Percentiles rank a stretch among this genome's conserved stretches.
Conservation (phyloP, 2,888 invertebrate species). For the Mechanitis mazaeus region DNA sequence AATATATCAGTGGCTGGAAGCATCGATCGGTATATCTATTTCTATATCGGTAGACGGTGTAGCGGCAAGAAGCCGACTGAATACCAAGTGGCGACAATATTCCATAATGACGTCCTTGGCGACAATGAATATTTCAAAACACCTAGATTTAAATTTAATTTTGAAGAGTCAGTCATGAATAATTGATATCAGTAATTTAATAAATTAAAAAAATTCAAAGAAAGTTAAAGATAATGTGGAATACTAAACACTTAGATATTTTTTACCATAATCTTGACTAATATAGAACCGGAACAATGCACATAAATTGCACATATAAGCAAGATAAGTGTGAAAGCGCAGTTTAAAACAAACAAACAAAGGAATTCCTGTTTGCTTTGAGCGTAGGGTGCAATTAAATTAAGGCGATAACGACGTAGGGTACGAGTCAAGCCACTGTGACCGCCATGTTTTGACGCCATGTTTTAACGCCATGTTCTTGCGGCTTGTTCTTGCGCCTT, state of each 20-base stretch:
- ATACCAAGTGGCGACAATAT: constrained; percentile 12
- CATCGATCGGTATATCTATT: too few species aligned
- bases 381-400: constrained; percentile 38
- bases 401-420: constrained; percentile 35
- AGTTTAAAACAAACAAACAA: constrained; percentile 5
- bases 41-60: constrained; percentile 3
- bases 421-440: constrained; percentile 29
- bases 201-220: too few species aligned
- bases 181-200: not conserved
- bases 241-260: too few species aligned
- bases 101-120: constrained; percentile 11
- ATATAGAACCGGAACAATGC: not conserved
- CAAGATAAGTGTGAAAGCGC: not conserved
- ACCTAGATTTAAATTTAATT: not conserved
- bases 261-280: too few species aligned
- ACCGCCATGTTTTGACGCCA: constrained; percentile 29
- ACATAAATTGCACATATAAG: not conserved
- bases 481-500: constrained; percentile 14
- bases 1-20: too few species aligned
- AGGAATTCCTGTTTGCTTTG: constrained; percentile 7
- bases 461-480: constrained; percentile 20
- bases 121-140: constrained; percentile 12
- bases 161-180: not conserved
- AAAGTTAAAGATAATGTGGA: too few species aligned
- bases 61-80: not conserved